A percentile compares a stretch with the other conserved stretches of the same genome.
Evolutionary conservation across 2,888 invertebrate genomes (phyloP).

Genomic region (Oxystoma pomonae): DNA sequence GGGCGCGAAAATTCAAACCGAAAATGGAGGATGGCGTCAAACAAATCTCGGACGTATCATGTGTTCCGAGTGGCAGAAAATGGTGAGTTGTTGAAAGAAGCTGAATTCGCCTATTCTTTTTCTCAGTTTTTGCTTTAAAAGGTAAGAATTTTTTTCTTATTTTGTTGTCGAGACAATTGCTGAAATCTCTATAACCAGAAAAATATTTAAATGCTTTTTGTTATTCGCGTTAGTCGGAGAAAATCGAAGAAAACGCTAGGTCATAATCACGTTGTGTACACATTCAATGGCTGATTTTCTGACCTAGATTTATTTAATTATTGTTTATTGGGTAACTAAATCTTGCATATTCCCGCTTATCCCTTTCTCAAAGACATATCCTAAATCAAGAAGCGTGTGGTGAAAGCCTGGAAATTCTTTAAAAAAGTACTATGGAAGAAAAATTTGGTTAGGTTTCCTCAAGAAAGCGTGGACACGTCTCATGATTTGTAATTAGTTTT

Average conservation of each 20-base stretch:
- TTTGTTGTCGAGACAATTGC: slow-evolving; percentile 3
- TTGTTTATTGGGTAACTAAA: slow-evolving; percentile 9
- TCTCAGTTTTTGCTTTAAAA: slow-evolving; percentile 36
- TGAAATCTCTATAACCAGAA: background rate
- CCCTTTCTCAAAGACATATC: background rate
- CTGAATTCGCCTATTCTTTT: slow-evolving; percentile 35
- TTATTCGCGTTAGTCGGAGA: slow-evolving; percentile 13
- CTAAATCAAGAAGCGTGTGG: background rate
- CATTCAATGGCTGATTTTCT: slow-evolving; percentile 50
- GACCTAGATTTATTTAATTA: slow-evolving; percentile 44
- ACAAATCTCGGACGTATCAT: slow-evolving; percentile 46
- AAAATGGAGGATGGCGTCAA: slow-evolving; percentile 34
- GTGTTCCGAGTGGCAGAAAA: slow-evolving; percentile 48
- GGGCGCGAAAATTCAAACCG: slow-evolving; percentile 34
- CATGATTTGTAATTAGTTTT: background rate
- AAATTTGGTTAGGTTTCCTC: background rate
- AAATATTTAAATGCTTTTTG: slow-evolving; percentile 18
- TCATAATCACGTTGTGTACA: slow-evolving; percentile 43
- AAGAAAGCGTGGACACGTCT: background rate
- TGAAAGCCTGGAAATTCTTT: background rate
- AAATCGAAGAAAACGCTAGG: slow-evolving; percentile 38
- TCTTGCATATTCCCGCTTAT: background rate
- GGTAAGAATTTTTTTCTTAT: slow-evolving; percentile 35
- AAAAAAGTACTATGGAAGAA: background rate
- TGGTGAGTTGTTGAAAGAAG: slow-evolving; percentile 42